phyloP scores from a whole-genome alignment of 1,140 invertebrate species.

The Dysdera silvatica region DNA sequence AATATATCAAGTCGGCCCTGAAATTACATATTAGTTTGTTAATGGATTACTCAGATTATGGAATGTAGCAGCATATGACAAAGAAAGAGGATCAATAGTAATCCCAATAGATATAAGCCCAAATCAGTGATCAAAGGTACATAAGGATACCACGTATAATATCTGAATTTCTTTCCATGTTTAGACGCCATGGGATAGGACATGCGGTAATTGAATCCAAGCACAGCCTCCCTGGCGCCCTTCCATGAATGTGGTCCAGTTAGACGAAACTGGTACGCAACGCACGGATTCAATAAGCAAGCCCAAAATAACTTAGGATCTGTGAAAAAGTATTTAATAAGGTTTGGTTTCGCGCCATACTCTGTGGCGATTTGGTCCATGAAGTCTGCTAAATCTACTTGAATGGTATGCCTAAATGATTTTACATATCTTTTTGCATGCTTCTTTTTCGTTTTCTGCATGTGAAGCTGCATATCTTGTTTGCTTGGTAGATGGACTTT shows the following conservation, averaged over 20 bases:
- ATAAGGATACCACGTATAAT: too few relatives aligned
- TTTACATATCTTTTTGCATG: constrained; percentile 36
- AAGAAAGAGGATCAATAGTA: too few relatives aligned
- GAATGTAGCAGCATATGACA: too few relatives aligned
- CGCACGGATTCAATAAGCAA: constrained; percentile 39
- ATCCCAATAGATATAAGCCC: too few relatives aligned
- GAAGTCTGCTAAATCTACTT: constrained; percentile 42
- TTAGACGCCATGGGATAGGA: neutral
- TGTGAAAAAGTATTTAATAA: constrained; percentile 38
- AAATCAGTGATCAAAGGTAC: too few relatives aligned
- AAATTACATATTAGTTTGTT: too few relatives aligned
- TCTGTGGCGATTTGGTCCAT: constrained; percentile 42
- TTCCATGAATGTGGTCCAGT: constrained; percentile 42
- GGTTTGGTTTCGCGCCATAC: constrained; percentile 38
- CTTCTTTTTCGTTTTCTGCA: constrained; percentile 34
- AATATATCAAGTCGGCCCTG: too few relatives aligned
- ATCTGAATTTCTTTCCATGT: too few relatives aligned
- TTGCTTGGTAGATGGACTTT: constrained; percentile 33
- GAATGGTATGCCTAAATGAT: constrained; percentile 44
- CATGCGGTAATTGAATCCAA: constrained; percentile 4
- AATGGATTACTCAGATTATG: too few relatives aligned
- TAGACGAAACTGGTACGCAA: constrained; percentile 45
- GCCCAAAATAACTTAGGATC: constrained; percentile 41
- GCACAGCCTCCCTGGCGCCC: constrained; percentile 42
- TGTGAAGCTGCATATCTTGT: constrained; percentile 41